phyloP scores from a whole-genome alignment of 2,888 invertebrate genomes.

The Andricus quercusramuli region DNA sequence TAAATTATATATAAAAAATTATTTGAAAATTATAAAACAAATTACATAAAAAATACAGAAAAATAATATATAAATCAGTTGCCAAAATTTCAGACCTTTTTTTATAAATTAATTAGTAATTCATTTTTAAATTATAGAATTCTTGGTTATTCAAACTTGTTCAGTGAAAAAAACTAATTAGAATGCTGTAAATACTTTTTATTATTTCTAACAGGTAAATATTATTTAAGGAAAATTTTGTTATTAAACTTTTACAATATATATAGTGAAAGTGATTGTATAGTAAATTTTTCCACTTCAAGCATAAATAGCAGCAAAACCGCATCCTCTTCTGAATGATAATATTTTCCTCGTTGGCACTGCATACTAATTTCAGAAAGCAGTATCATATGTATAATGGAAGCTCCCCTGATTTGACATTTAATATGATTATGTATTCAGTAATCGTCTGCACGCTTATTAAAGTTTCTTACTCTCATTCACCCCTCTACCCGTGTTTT shows the following conservation, averaged over 20 bases:
- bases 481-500: not conserved
- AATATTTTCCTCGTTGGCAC: slow-evolving; percentile 2
- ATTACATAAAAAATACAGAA: too few relatives aligned
- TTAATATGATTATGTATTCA: not conserved
- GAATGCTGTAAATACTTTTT: too few relatives aligned
- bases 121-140: too few relatives aligned
- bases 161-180: too few relatives aligned
- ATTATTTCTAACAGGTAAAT: not conserved
- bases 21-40: too few relatives aligned
- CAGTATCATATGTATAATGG: not conserved
- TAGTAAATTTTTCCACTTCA: not conserved
- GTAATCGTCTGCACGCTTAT: not conserved
- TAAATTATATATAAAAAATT: too few relatives aligned
- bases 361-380: not conserved
- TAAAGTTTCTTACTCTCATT: not conserved
- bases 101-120: too few relatives aligned
- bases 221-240: not conserved
- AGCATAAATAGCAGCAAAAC: not conserved
- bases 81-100: too few relatives aligned
- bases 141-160: too few relatives aligned
- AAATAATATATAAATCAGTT: too few relatives aligned
- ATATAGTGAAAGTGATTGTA: not conserved
- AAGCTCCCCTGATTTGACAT: not conserved
- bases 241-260: not conserved
- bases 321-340: not conserved